These are phyloP conservation scores for Aspidoscelis tigris DNA, from an alignment of 2,113 vertebrate species.

Conservation along the genomic window DNA sequence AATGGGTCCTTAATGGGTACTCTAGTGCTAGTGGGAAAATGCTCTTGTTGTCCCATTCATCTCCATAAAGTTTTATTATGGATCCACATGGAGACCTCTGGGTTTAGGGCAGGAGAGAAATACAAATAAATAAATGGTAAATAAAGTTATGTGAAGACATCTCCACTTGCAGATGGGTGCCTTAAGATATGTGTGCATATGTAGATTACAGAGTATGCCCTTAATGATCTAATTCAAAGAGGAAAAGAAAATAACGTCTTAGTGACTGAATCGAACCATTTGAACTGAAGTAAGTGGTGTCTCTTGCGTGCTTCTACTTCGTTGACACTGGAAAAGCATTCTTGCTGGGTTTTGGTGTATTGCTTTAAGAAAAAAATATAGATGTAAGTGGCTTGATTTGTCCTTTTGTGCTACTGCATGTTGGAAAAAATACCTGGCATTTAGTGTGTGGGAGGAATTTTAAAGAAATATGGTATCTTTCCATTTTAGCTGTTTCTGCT, in stretches of 20 bases:
- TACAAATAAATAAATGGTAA: too few species aligned
- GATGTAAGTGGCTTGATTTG: not conserved
- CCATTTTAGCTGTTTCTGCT: not conserved
- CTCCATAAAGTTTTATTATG: not conserved
- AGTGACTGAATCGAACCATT: not conserved
- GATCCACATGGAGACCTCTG: too few species aligned
- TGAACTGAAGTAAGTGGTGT: too few species aligned
- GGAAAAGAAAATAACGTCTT: not conserved
- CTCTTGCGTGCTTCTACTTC: not conserved
- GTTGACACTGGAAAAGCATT: not conserved
- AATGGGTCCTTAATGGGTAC: too few species aligned
- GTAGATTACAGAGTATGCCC: not conserved
- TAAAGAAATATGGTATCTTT: not conserved
- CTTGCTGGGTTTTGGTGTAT: not conserved
- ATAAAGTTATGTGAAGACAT: not conserved
- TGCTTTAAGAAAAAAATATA: not conserved
- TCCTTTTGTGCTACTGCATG: not conserved
- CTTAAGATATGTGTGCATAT: not conserved
- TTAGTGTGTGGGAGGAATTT: not conserved
- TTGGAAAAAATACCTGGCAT: not conserved
- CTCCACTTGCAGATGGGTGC: too few species aligned
- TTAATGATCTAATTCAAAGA: not conserved
- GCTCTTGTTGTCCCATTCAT: not conserved
- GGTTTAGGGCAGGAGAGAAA: too few species aligned
- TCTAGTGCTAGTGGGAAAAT: not conserved